Conservation (phyloP, 2,113 vertebrate genomes). For the Neogobius melanostomus region DNA sequence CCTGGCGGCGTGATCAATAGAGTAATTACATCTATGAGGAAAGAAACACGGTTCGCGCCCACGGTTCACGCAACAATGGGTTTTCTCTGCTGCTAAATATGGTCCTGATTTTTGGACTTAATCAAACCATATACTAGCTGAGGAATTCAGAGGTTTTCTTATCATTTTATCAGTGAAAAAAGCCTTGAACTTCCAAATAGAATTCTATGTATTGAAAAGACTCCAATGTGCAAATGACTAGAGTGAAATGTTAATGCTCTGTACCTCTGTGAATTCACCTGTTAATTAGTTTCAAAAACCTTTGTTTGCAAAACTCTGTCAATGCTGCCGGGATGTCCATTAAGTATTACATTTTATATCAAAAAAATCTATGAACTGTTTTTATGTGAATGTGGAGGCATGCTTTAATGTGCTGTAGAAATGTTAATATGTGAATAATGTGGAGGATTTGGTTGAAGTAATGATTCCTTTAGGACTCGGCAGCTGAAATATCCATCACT, state of each 20-base stretch:
- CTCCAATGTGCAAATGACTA: neutral
- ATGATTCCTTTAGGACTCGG: slow-evolving; percentile 20
- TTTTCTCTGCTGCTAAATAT: slow-evolving; percentile 14
- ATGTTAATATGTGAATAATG: slow-evolving; percentile 3
- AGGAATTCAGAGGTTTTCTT: neutral
- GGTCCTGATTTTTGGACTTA: neutral
- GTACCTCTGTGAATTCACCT: neutral
- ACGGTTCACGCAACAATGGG: neutral
- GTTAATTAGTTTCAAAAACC: slow-evolving; percentile 2
- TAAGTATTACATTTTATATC: slow-evolving; percentile 4
- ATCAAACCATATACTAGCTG: neutral
- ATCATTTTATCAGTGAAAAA: neutral
- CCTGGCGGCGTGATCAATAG: slow-evolving; percentile 89
- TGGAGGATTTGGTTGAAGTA: slow-evolving; percentile 13
- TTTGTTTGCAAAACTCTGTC: slow-evolving; percentile 2
- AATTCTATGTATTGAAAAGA: slow-evolving; percentile 2
- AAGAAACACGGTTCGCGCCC: slow-evolving; percentile 38
- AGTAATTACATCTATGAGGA: slow-evolving; percentile 89
- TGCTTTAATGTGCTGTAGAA: neutral
- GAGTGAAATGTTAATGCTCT: neutral
- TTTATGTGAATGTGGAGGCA: slow-evolving; percentile 14
- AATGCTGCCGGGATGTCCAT: neutral
- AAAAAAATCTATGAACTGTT: neutral
- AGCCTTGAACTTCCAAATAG: neutral
- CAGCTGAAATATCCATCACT: slow-evolving; percentile 43